Evolutionary conservation across 2,888 invertebrate species (phyloP).

Genomic region (Escarpia spicata): DNA sequence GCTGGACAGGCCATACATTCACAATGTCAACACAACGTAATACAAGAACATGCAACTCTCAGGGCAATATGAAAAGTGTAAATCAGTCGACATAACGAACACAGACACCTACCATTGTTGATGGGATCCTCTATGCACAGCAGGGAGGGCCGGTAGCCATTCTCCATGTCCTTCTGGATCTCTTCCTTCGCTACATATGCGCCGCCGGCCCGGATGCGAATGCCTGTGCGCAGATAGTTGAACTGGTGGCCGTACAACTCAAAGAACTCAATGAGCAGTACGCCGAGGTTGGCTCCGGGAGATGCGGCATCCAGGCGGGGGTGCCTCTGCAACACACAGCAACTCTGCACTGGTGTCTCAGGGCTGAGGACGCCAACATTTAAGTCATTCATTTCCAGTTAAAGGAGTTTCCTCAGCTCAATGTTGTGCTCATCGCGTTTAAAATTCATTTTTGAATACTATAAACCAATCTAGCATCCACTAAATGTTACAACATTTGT

Average conservation of each 20-base stretch:
- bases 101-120: slow-evolving; percentile 71
- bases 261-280: slow-evolving; percentile 94
- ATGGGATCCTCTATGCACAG: slow-evolving; percentile 98
- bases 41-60: no score
- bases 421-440: not conserved
- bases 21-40: not conserved
- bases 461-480: no score
- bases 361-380: not conserved
- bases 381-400: not conserved
- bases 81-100: no score
- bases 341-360: not conserved
- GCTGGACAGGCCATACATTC: not conserved
- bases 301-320: slow-evolving; percentile 32
- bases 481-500: no score
- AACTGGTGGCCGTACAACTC: slow-evolving; percentile 97
- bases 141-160: slow-evolving; percentile 89
- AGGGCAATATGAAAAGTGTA: no score
- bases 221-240: slow-evolving; percentile 89
- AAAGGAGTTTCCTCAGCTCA: not conserved
- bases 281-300: slow-evolving; percentile 80
- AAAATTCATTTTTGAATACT: no score
- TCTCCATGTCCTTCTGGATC: slow-evolving; percentile 87
- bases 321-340: slow-evolving; percentile 30
- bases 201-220: slow-evolving; percentile 75
- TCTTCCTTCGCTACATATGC: slow-evolving; percentile 94